phyloP scores from a whole-genome alignment of 2,113 vertebrate species.

The Microcebus jonahi region DNA sequence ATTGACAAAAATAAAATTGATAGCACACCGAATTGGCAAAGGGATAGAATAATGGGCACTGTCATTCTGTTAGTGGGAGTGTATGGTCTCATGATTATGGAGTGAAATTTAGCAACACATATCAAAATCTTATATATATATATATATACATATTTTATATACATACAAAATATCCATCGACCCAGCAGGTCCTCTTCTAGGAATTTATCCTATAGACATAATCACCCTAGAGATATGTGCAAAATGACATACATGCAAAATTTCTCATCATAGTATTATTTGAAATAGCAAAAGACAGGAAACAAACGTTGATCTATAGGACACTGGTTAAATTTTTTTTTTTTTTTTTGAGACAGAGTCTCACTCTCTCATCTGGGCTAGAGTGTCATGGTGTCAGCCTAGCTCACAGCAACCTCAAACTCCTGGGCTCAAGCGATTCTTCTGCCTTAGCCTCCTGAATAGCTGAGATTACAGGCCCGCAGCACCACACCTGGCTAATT shows the following conservation, averaged over 20 bases:
- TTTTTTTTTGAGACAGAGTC: too few relatives aligned
- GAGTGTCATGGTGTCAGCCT: too few relatives aligned
- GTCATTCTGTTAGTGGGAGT: background rate
- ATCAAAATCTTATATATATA: background rate
- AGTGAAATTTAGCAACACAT: background rate
- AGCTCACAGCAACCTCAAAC: too few relatives aligned
- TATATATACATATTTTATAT: background rate
- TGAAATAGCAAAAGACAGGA: background rate
- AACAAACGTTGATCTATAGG: background rate
- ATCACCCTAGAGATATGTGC: background rate
- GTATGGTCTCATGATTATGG: background rate
- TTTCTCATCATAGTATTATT: background rate
- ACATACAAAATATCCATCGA: background rate
- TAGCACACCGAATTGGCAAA: background rate
- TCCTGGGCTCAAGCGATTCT: too few relatives aligned
- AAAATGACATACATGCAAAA: constrained; percentile 27
- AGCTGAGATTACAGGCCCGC: too few relatives aligned
- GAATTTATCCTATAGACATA: constrained; percentile 27
- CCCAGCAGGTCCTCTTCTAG: background rate
- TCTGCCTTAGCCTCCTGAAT: too few relatives aligned
- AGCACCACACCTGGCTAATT: too few relatives aligned
- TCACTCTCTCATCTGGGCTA: too few relatives aligned
- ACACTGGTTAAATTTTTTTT: background rate
- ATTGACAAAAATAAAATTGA: constrained; percentile 1
- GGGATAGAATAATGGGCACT: background rate